A percentile compares a stretch with the other conserved stretches of the same genome.
These are phyloP conservation scores for Varecia variegata DNA, from an alignment of 2,797 vertebrate genomes.

Conservation along the genomic window DNA sequence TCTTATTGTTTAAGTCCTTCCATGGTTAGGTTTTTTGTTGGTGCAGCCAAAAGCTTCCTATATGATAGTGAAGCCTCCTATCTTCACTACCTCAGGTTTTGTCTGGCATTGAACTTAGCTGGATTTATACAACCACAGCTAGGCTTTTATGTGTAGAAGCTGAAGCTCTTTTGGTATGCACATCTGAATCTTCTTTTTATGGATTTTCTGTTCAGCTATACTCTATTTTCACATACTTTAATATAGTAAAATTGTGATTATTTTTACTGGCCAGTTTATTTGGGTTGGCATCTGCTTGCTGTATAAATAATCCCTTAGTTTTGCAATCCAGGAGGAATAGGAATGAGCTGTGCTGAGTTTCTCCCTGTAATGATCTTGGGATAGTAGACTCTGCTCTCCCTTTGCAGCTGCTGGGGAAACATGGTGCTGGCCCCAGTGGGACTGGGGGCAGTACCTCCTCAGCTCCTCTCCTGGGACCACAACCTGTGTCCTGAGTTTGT, in stretches of 20 bases:
- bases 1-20: neutral
- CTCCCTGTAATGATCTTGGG: neutral
- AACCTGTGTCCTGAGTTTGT: neutral
- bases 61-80: neutral
- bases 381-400: neutral
- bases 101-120: neutral
- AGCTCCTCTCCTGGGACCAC: neutral
- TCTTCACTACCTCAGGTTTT: neutral
- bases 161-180: conserved; percentile 69
- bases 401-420: neutral
- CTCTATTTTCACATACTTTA: conserved; percentile 68
- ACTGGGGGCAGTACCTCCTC: neutral
- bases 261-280: conserved; percentile 67
- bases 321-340: conserved; percentile 43
- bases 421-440: no score
- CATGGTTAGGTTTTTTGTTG: neutral
- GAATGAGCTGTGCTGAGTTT: conserved; percentile 13
- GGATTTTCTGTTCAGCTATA: conserved; percentile 68
- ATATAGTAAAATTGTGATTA: conserved; percentile 71
- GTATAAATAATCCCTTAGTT: conserved; percentile 50
- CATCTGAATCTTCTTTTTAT: conserved; percentile 59
- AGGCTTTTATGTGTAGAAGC: neutral
- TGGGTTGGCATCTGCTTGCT: conserved; percentile 51
- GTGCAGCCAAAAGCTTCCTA: neutral
- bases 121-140: conserved; percentile 4